Base-by-base conservation (phyloP, 2,113 vertebrate genomes). In the Vanacampus margaritifer region DNA sequence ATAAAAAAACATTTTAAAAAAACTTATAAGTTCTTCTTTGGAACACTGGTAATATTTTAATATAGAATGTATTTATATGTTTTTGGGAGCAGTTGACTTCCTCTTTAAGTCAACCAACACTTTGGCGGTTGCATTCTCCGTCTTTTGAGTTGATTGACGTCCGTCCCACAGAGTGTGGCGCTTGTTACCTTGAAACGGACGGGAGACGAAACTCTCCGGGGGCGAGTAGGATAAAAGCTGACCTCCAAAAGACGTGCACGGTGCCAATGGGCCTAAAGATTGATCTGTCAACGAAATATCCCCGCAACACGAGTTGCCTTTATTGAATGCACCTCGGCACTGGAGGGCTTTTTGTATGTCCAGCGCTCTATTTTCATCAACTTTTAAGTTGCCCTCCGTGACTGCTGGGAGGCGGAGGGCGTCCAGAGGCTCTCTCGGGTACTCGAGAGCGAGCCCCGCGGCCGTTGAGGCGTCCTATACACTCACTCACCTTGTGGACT, bases 241-340 rank as follows among this genome's bases (percentile, higher is more conserved):
- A 80, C 79, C 82, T 65, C 72, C 10, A 41, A 12, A 41, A 61
- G 35, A 9, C 21, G 9, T n/a, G 19, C 58, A 5, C 32, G 11
- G 19, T 13, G 36, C 51, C 51, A 76, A 68, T 37, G 74, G 78
- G 74, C 79, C 69, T 58, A 36, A 59, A 81, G 84, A 89, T 82
- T 84, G 85, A 85, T 86, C 86, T 85, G 71, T 81, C 65, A 48
- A 13, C 60, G 70, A 84, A 86, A 84, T 78, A 69, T 74, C 67
- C 71, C 77, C 67, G 67, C 71, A 71, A 53, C 75, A 60, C 46
- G 37, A 79, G 67, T 81, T 63, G 73, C 53, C 41, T 77, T 79
- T 73, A 84, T 73, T 79, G 73, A 76, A 73, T 60, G 73, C 75
- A 72, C 67, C 50, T 62, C 53, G 75, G 58, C 68, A 82, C 75